Conservation (phyloP, 2,113 vertebrate species). For the Sclerurus mexicanus region DNA sequence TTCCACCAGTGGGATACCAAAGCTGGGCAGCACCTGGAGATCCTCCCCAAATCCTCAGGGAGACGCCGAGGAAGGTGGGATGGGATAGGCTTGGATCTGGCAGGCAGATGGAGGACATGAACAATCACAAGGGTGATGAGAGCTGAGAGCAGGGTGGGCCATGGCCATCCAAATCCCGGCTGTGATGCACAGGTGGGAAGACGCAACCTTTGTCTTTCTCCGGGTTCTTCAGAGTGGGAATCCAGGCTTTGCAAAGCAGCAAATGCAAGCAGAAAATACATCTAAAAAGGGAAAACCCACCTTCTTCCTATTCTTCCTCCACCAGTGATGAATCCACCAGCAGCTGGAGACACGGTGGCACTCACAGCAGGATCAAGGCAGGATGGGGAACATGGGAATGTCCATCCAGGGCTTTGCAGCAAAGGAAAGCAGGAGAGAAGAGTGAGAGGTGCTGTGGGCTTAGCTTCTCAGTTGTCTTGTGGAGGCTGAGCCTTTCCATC, state of each 20-base stretch:
- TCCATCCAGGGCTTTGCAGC: neutral
- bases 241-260: constrained; percentile 1
- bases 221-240: neutral
- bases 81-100: neutral
- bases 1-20: neutral
- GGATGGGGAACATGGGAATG: neutral
- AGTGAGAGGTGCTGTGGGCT: neutral
- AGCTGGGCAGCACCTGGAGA: neutral
- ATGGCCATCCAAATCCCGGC: neutral
- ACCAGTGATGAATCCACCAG: neutral
- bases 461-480: neutral
- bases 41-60: neutral
- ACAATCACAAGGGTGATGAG: neutral
- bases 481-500: neutral
- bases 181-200: neutral
- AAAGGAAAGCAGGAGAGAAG: neutral
- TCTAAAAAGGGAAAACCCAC: neutral
- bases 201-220: neutral
- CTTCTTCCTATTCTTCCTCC: neutral
- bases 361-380: neutral
- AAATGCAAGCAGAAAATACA: neutral
- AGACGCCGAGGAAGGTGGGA: neutral
- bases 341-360: neutral
- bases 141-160: neutral
- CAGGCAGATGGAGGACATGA: neutral